Percentiles rank a stretch among this genome's conserved stretches.
These are phyloP conservation scores for Epinephelus lanceolatus DNA, from an alignment of 2,113 vertebrate genomes.

Conservation along the genomic window DNA sequence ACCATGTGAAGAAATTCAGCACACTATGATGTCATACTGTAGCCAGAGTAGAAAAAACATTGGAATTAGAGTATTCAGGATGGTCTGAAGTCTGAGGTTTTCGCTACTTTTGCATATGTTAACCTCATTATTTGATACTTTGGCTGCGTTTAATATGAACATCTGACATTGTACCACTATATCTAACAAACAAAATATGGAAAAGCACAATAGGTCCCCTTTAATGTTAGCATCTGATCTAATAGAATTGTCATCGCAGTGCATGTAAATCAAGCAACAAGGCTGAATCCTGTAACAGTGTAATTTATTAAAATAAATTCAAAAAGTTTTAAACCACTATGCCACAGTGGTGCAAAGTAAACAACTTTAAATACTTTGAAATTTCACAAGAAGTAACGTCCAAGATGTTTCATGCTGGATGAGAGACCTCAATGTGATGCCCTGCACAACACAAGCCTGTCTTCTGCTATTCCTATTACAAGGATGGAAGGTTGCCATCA, in stretches of 20 bases:
- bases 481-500: not conserved
- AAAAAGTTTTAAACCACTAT: constrained; percentile 30
- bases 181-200: no score
- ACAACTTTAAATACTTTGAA: constrained; percentile 38
- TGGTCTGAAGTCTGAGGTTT: no score
- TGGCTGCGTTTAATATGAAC: no score
- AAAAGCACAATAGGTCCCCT: no score
- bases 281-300: constrained; percentile 34
- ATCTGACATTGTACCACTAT: no score
- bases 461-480: constrained; percentile 1
- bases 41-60: no score
- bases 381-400: constrained; percentile 9
- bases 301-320: constrained; percentile 70
- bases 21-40: no score
- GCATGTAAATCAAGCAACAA: not conserved
- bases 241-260: not conserved
- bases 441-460: constrained; percentile 17
- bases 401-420: constrained; percentile 37
- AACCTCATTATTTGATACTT: no score
- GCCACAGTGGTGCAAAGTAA: constrained; percentile 17
- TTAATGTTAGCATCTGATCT: not conserved
- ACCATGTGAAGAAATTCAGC: no score
- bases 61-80: no score
- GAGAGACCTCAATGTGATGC: constrained; percentile 31
- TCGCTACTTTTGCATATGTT: no score